Percentiles rank a stretch among this genome's conserved stretches.
phyloP scores from a whole-genome alignment of 2,888 invertebrate genomes.

The Prosapia bicincta region DNA sequence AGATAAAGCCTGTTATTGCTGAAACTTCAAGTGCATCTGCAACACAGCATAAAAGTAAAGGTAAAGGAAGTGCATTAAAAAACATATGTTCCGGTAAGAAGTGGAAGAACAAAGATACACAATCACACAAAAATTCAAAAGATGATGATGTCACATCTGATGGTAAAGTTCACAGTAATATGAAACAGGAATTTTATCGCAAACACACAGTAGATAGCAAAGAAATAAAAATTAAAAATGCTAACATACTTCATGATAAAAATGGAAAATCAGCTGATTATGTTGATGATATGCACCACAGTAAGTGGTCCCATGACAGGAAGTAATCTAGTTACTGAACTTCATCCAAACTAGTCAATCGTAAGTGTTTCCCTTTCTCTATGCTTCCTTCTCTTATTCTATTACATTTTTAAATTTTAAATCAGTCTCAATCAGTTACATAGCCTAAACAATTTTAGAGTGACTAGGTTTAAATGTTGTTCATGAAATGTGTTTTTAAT shows the following conservation, averaged over 20 bases:
- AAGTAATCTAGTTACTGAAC: neutral
- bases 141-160: slow-evolving; percentile 12
- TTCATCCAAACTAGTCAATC: neutral
- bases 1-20: neutral
- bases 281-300: neutral
- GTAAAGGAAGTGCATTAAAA: slow-evolving; percentile 18
- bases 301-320: neutral
- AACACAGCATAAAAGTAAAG: slow-evolving; percentile 19
- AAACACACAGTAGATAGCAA: neutral
- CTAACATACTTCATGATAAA: neutral
- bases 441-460: neutral
- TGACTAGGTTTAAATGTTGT: neutral
- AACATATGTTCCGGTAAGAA: slow-evolving; percentile 23
- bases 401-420: neutral
- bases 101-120: slow-evolving; percentile 20
- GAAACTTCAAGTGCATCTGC: neutral
- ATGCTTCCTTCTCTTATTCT: neutral
- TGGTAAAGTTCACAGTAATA: neutral
- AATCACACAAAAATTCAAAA: slow-evolving; percentile 10
- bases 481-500: too few relatives aligned
- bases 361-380: neutral
- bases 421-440: neutral
- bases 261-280: neutral
- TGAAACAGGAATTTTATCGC: neutral
- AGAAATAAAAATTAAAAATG: neutral